Percentiles rank a stretch among this genome's conserved stretches.
Conservation (phyloP, 2,113 vertebrate species). For the Oncorhynchus tshawytscha region DNA sequence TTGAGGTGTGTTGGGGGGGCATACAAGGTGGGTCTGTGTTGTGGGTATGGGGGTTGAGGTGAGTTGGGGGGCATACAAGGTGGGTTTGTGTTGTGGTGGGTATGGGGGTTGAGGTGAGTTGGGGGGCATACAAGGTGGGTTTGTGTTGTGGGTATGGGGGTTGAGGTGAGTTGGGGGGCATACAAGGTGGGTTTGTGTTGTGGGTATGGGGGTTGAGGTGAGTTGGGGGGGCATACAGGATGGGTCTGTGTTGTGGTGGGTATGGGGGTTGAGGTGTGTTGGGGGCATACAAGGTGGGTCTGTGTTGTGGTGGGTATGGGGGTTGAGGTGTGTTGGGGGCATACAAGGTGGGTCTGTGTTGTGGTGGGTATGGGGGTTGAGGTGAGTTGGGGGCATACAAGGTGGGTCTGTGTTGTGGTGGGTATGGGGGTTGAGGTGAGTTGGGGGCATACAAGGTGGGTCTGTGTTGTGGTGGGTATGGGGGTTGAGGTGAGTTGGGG, state of each 20-base stretch:
- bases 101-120: no score
- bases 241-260: conserved; percentile 24
- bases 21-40: conserved; percentile 26
- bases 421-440: no score
- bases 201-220: conserved; percentile 11
- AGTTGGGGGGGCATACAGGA: conserved; percentile 24
- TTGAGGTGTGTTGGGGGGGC: conserved; percentile 13
- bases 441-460: conserved; percentile 21
- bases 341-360: conserved; percentile 26
- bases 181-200: conserved; percentile 25
- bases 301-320: conserved; percentile 26
- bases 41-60: conserved; percentile 8
- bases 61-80: not conserved
- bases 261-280: not conserved
- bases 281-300: conserved; percentile 26
- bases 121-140: conserved; percentile 26
- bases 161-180: no score
- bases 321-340: not conserved
- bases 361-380: conserved; percentile 8
- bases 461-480: conserved; percentile 25
- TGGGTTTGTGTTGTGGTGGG: not conserved
- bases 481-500: no score
- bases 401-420: not conserved
- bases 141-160: conserved; percentile 21
- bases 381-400: not conserved